Evolutionary conservation across 2,113 vertebrate species (phyloP).

Genomic region (Elaphurus davidianus): DNA sequence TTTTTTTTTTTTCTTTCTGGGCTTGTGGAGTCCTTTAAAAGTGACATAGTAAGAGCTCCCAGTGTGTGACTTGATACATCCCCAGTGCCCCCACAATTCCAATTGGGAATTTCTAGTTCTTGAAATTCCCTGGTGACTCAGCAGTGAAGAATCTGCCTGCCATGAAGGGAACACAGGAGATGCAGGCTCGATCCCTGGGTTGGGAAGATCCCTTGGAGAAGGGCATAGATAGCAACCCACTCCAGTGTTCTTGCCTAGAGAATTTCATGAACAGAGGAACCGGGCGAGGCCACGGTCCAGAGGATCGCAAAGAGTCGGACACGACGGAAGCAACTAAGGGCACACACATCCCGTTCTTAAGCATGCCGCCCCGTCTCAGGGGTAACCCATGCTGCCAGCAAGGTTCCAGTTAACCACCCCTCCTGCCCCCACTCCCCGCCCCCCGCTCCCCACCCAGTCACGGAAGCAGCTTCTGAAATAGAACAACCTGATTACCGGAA

Average conservation of each 20-base stretch:
- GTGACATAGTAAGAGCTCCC: conserved; percentile 35
- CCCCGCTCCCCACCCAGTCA: rapidly evolving
- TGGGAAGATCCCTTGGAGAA: not conserved
- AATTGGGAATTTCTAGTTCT: not conserved
- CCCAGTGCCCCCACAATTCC: not conserved
- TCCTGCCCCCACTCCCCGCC: not conserved
- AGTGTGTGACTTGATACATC: not conserved
- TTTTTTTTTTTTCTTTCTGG: not conserved
- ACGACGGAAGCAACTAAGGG: not conserved
- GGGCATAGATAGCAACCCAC: not conserved
- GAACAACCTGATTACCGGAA: not conserved
- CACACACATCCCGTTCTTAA: not conserved
- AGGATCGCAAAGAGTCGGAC: not conserved
- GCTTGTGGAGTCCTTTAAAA: conserved; percentile 77
- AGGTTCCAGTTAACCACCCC: not conserved
- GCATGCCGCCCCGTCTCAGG: not conserved
- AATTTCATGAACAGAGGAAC: not conserved
- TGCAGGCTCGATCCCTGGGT: not conserved
- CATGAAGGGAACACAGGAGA: not conserved
- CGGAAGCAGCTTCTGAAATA: not conserved
- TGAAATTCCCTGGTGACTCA: not conserved
- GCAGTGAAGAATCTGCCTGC: not conserved
- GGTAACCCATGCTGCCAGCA: not conserved
- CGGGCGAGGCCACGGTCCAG: not conserved
- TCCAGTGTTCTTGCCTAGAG: not conserved